Evolutionary conservation across 2,797 vertebrate species (phyloP).

Genomic region (Nannoperca australis): DNA sequence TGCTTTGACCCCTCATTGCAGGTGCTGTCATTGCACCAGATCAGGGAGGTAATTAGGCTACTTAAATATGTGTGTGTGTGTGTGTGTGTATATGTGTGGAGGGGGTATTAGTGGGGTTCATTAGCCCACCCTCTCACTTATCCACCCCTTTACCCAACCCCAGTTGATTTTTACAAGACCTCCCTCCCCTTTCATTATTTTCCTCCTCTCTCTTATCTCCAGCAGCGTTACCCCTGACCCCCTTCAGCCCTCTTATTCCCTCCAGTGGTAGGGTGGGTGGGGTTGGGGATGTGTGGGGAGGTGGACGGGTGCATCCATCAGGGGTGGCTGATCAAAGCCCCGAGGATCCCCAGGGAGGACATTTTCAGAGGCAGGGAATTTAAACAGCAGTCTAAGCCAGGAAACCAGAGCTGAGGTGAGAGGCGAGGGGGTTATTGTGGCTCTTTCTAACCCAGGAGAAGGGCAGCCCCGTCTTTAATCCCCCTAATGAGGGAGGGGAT

Average conservation of each 20-base stretch:
- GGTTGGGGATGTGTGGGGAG: constrained; percentile 44
- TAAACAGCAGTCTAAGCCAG: constrained; percentile 70
- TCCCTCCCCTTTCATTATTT: constrained; percentile 65
- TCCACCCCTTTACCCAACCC: constrained; percentile 65
- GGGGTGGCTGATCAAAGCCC: constrained; percentile 74
- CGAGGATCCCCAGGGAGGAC: constrained; percentile 68
- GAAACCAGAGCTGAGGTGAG: constrained; percentile 70
- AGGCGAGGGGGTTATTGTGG: constrained; percentile 64
- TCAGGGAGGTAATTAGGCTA: constrained; percentile 79
- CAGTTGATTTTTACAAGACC: constrained; percentile 76
- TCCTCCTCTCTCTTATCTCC: constrained; percentile 71
- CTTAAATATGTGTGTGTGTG: constrained; percentile 49
- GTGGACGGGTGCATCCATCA: constrained; percentile 57
- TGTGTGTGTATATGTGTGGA: constrained; percentile 23
- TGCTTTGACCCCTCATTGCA: constrained; percentile 62
- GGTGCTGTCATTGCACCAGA: constrained; percentile 67
- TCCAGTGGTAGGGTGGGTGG: constrained; percentile 51
- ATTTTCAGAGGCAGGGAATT: constrained; percentile 70
- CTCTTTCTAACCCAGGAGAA: constrained; percentile 57
- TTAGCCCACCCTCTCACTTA: constrained; percentile 69
- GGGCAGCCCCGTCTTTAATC: constrained; percentile 69
- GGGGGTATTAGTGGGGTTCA: constrained; percentile 63
- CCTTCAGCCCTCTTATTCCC: constrained; percentile 48
- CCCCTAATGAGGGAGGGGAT: constrained; percentile 75
- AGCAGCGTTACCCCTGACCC: constrained; percentile 65